A percentile compares a stretch with the other conserved stretches of the same genome.
Conservation (phyloP, 1,140 invertebrate genomes). For the Drosophila azteca region DNA sequence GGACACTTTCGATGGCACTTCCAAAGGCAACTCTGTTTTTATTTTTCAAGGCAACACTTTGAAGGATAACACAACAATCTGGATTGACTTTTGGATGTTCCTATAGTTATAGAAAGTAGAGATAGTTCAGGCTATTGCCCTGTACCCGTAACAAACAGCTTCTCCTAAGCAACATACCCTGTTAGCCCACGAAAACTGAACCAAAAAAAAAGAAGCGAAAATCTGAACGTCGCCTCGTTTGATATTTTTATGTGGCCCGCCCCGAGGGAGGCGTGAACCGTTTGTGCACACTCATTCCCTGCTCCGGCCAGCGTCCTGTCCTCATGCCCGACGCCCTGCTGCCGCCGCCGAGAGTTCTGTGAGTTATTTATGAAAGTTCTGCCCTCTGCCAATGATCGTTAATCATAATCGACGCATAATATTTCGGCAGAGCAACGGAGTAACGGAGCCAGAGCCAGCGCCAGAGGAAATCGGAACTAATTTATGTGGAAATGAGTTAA, state of each 20-base stretch:
- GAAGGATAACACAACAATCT: no score
- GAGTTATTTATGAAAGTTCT: conserved; percentile 54
- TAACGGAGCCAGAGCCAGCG: neutral
- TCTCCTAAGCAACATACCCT: no score
- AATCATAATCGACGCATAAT: conserved; percentile 82
- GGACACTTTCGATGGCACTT: no score
- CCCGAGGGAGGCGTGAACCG: conserved; percentile 35
- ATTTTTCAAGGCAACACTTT: no score
- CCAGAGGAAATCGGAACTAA: conserved; percentile 71
- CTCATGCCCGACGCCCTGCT: neutral
- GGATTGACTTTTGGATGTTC: no score
- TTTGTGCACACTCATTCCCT: conserved; percentile 63
- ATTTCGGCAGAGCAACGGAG: conserved; percentile 51
- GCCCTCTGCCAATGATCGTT: conserved; percentile 67
- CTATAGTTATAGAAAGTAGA: no score
- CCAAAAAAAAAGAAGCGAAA: conserved; percentile 32
- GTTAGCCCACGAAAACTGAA: no score
- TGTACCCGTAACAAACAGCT: no score
- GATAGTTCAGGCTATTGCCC: no score
- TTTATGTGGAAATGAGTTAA: conserved; percentile 82
- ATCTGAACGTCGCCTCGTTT: conserved; percentile 23
- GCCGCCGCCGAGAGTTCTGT: conserved; percentile 17
- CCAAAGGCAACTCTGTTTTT: no score
- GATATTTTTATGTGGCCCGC: conserved; percentile 44
- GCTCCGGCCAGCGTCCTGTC: neutral